phyloP scores from a whole-genome alignment of 2,888 invertebrate species.

The Lasioglossum pauxillum region DNA sequence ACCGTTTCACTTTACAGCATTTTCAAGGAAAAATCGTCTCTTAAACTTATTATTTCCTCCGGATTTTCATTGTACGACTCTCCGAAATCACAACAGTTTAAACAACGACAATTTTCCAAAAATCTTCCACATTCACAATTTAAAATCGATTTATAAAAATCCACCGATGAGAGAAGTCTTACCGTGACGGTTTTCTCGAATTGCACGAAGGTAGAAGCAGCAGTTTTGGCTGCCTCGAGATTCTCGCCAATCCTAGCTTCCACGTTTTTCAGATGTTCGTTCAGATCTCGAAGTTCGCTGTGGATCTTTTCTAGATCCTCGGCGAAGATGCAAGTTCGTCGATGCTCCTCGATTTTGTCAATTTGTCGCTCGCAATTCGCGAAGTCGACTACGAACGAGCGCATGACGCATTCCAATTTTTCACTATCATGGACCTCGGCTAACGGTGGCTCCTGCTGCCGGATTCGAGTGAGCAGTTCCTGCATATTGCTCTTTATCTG shows the following conservation, averaged over 20 bases:
- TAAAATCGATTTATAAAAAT: too few relatives aligned
- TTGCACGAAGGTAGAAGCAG: constrained; percentile 89
- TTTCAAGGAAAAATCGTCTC: background rate
- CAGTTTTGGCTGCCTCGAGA: constrained; percentile 89
- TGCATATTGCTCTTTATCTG: constrained; percentile 89
- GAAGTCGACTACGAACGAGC: constrained; percentile 87
- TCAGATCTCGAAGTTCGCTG: constrained; percentile 86
- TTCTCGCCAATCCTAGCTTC: constrained; percentile 87
- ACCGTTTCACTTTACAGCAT: background rate
- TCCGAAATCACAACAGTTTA: too few relatives aligned
- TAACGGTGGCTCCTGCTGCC: constrained; percentile 89
- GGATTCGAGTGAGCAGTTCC: constrained; percentile 88
- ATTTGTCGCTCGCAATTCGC: constrained; percentile 87
- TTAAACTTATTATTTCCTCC: too few relatives aligned
- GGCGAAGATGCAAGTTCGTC: constrained; percentile 88
- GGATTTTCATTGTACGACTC: too few relatives aligned
- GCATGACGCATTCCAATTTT: constrained; percentile 88
- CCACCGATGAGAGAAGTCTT: constrained; percentile 69
- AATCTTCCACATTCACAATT: too few relatives aligned
- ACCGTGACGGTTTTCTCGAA: constrained; percentile 93
- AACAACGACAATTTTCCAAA: too few relatives aligned
- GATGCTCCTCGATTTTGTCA: constrained; percentile 88
- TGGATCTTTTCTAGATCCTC: constrained; percentile 90
- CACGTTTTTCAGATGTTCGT: constrained; percentile 75
- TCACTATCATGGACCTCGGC: constrained; percentile 89